phyloP scores from a whole-genome alignment of 1,140 invertebrate species.

The Carcinoscorpius rotundicauda region DNA sequence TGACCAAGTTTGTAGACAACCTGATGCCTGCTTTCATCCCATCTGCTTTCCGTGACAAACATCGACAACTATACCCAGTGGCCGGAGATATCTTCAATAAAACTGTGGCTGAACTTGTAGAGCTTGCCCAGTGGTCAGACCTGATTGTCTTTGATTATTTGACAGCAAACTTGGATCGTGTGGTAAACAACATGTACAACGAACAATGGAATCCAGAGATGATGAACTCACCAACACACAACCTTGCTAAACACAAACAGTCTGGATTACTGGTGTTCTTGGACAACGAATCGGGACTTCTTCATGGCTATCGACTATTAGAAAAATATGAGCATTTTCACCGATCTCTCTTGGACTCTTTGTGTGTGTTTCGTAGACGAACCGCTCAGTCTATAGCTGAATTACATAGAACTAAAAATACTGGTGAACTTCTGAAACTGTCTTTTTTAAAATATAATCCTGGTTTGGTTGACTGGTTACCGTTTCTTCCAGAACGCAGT shows the following conservation, averaged over 20 bases:
- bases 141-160: constrained; percentile 78
- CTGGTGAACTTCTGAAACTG: constrained; percentile 36
- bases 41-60: constrained; percentile 48
- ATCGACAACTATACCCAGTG: constrained; percentile 49
- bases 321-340: constrained; percentile 76
- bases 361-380: constrained; percentile 61
- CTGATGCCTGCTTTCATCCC: constrained; percentile 47
- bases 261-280: constrained; percentile 61
- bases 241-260: constrained; percentile 53
- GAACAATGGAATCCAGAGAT: constrained; percentile 78
- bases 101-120: constrained; percentile 40
- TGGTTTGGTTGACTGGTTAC: constrained; percentile 50
- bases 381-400: constrained; percentile 51
- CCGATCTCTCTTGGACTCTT: constrained; percentile 54
- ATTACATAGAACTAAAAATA: constrained; percentile 41
- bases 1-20: constrained; percentile 55
- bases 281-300: constrained; percentile 74
- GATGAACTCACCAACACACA: constrained; percentile 77
- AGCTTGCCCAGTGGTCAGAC: constrained; percentile 78
- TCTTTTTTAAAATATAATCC: constrained; percentile 32
- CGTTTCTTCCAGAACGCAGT: constrained; percentile 62
- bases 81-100: constrained; percentile 26
- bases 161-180: constrained; percentile 72
- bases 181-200: constrained; percentile 81
- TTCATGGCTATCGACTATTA: constrained; percentile 71